phyloP scores from a whole-genome alignment of 2,888 invertebrate species.

The Protonemura montana region DNA sequence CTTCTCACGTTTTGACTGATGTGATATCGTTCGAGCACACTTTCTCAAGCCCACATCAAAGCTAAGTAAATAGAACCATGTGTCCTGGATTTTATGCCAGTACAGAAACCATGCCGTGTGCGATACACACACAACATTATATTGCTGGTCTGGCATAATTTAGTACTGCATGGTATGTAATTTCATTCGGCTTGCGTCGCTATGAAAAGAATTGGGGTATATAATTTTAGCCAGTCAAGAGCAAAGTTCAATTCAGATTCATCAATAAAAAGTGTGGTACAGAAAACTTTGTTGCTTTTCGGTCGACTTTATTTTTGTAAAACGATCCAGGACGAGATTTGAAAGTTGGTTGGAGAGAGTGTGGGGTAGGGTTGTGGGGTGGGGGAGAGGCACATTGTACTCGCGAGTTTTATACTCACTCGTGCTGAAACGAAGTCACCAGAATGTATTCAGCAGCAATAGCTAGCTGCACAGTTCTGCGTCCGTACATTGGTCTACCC shows the following conservation, averaged over 20 bases:
- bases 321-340: neutral
- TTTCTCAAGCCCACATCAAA: neutral
- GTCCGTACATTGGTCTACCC: no score
- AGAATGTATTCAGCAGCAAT: neutral
- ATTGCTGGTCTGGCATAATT: neutral
- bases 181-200: neutral
- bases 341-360: neutral
- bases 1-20: neutral
- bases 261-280: neutral
- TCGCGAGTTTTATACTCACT: neutral
- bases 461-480: neutral
- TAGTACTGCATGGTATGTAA: neutral
- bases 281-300: neutral
- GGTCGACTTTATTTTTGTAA: neutral
- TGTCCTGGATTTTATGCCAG: neutral
- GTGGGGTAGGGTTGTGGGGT: neutral
- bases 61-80: neutral
- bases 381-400: neutral
- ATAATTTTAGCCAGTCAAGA: neutral
- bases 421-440: neutral
- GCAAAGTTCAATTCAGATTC: neutral
- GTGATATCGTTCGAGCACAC: neutral
- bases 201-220: neutral
- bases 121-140: no score
- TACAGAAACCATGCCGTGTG: no score